phyloP scores from a whole-genome alignment of 2,888 invertebrate species.

The Cremastobaeus sp. region DNA sequence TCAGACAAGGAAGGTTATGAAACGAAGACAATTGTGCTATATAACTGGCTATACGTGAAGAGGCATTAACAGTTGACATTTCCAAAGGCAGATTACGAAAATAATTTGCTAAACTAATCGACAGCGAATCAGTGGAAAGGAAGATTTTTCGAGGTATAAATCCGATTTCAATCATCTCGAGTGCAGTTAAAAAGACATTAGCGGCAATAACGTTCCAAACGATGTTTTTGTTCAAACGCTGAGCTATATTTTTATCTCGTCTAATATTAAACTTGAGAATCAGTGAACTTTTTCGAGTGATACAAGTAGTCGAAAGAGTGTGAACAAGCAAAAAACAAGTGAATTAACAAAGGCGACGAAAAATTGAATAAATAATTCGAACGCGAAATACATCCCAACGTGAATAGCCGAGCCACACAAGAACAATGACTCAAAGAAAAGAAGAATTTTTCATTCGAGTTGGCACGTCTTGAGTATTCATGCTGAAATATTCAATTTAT shows the following conservation, averaged over 20 bases:
- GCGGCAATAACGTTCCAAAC: conserved; percentile 4
- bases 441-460: conserved; percentile 40
- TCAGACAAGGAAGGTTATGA: too few relatives aligned
- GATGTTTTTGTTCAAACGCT: too few relatives aligned
- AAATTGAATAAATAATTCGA: conserved; percentile 19
- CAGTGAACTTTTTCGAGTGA: conserved; percentile 14
- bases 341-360: conserved; percentile 20
- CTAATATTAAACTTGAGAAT: conserved; percentile 19
- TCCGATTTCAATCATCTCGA: conserved; percentile 10
- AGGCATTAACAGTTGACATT: too few relatives aligned
- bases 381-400: conserved; percentile 11
- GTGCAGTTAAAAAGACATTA: conserved; percentile 10
- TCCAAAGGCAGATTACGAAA: too few relatives aligned
- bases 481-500: conserved; percentile 52
- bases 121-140: too few relatives aligned
- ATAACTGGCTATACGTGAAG: too few relatives aligned
- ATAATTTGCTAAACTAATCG: too few relatives aligned
- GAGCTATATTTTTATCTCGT: conserved; percentile 1
- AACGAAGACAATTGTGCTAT: too few relatives aligned
- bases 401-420: conserved; percentile 30
- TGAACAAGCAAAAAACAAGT: neutral
- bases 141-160: too few relatives aligned
- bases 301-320: neutral
- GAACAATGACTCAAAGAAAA: conserved; percentile 36
- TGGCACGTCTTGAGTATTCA: conserved; percentile 40